Evolutionary conservation across 2,888 invertebrate species (phyloP).

Genomic region (Lacanobia oleracea): DNA sequence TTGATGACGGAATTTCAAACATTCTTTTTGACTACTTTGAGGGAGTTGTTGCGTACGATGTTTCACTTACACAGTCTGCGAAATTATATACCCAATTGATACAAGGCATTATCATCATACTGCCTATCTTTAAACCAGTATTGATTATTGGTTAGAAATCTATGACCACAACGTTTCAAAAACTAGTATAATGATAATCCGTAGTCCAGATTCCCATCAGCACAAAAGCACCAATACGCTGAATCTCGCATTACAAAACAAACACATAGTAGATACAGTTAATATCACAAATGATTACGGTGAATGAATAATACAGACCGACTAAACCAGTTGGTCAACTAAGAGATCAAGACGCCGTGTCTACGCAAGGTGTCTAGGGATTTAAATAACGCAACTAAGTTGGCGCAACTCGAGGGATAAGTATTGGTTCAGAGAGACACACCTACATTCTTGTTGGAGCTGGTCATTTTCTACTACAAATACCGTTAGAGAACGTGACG

Average conservation of each 20-base stretch:
- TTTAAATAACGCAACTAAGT: conserved; percentile 46
- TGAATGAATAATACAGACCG: conserved; percentile 46
- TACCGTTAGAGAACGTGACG: neutral
- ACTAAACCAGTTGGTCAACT: conserved; percentile 39
- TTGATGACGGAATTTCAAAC: too few species aligned
- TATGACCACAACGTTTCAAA: neutral
- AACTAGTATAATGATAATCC: neutral
- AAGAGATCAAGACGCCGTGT: conserved; percentile 28
- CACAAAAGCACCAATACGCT: conserved; percentile 2
- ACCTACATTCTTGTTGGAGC: conserved; percentile 28
- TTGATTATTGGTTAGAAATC: neutral
- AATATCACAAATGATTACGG: conserved; percentile 48
- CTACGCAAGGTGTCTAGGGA: conserved; percentile 53
- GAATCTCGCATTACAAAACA: conserved; percentile 33
- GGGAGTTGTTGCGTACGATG: too few species aligned
- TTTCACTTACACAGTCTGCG: too few species aligned
- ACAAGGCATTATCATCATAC: too few species aligned
- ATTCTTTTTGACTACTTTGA: too few species aligned
- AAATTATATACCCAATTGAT: too few species aligned
- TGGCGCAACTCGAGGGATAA: conserved; percentile 28
- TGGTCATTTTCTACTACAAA: conserved; percentile 13
- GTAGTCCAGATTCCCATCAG: neutral
- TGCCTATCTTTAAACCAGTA: neutral
- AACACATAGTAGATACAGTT: conserved; percentile 14
- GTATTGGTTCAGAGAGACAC: conserved; percentile 22